Evolutionary conservation across 2,797 vertebrate genomes (phyloP), one percentile per base, ranked within the genome.

Genomic region (Poeciliopsis infans): DNA sequence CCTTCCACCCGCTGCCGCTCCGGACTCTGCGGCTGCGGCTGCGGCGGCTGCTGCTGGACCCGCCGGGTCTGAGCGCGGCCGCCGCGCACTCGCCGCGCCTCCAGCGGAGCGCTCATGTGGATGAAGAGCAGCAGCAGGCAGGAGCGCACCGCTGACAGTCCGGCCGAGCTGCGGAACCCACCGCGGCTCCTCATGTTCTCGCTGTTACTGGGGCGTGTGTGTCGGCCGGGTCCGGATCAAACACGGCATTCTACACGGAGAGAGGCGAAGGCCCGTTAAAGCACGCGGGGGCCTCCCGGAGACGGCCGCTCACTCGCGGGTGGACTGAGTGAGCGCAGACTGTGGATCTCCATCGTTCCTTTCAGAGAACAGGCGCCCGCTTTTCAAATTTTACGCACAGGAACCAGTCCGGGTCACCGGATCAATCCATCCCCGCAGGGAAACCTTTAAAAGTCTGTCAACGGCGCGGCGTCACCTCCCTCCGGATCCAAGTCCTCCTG

Each of bases 61-160:
- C 96, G 94, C 77, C 96, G 95, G 7, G 78, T 80, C 5, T 94
- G 94, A 71, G 86, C 80, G 36, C 93, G 88, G 39, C 91, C 84
- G 47, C 92, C 90, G 79, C 95, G 86, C 70, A 69, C 77, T 80
- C 94, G 96, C 89, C 94, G 94, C 86, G 94, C 94, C 73, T 95
- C 95, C 84, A 89, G 88, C 81, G 94, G 93, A 33, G 88, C 86
- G 75, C 95, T 91, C 88, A 95, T 81, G 86, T 96, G 96, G 87
- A 97, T 89, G 82, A 96, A 88, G 77, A 96, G 94, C 85, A 97
- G 84, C 82, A 97, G 73, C 76, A 94, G 4, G 33, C 90, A 92
- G 72, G 90, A 91, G 83, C 88, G 90, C 81, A 93, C 7, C 53
- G 89, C 75, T 46, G 80, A 86, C 68, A 86, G 43, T 41, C 81